Percentiles rank a stretch among this genome's conserved stretches.
Conservation (phyloP, 2,888 invertebrate genomes). For the Callyntrura sp. region DNA sequence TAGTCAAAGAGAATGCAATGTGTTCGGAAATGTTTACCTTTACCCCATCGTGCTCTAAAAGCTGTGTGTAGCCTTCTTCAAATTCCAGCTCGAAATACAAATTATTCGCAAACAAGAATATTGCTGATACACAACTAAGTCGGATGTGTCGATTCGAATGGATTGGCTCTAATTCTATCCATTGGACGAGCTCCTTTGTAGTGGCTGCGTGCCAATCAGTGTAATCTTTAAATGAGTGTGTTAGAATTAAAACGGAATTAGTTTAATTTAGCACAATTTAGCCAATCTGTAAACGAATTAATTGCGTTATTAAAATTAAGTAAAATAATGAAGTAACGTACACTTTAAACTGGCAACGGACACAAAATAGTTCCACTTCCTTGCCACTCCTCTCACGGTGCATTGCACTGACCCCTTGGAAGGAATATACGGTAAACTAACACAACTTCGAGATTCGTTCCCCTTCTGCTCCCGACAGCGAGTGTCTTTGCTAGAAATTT, state of each 20-base stretch:
- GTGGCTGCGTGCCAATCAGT: background rate
- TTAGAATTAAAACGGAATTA: too few species aligned
- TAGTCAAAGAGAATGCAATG: too few species aligned
- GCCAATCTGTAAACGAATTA: too few species aligned
- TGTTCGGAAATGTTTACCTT: background rate
- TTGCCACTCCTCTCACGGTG: background rate
- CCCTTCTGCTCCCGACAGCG: slow-evolving; percentile 35
- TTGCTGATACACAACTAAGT: background rate
- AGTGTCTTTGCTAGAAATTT: background rate
- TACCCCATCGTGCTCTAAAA: background rate
- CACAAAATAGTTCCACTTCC: background rate
- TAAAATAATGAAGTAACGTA: too few species aligned
- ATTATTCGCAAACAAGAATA: background rate
- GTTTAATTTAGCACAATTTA: too few species aligned
- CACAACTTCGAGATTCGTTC: background rate
- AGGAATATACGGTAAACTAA: slow-evolving; percentile 53
- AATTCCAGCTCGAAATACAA: background rate
- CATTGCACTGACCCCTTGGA: background rate
- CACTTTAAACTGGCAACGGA: background rate
- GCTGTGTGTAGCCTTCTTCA: background rate
- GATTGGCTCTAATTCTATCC: background rate
- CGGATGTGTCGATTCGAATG: background rate
- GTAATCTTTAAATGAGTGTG: background rate
- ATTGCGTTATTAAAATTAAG: background rate
- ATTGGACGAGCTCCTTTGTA: background rate